A percentile compares a stretch with the other conserved stretches of the same genome.
phyloP scores from a whole-genome alignment of 2,888 invertebrate species.

The Emmelina monodactyla region DNA sequence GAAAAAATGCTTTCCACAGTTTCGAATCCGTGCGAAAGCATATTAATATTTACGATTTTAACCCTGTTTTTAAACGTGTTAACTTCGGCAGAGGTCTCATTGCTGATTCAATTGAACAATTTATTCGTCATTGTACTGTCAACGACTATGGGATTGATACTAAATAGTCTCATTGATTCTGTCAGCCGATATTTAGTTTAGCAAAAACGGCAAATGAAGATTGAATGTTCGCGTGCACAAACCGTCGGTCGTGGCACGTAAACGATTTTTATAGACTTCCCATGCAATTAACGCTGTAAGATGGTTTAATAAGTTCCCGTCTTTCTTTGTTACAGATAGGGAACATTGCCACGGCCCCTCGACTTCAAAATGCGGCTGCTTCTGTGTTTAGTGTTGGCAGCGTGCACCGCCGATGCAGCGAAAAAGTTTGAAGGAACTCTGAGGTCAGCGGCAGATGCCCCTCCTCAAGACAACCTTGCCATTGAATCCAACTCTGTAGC shows the following conservation, averaged over 20 bases:
- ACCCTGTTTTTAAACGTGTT: no score
- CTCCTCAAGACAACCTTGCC: conserved; percentile 55
- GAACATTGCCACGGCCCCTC: conserved; percentile 52
- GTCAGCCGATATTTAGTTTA: background rate
- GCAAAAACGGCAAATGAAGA: conserved; percentile 18
- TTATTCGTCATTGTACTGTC: conserved; percentile 1
- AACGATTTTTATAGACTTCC: conserved; percentile 28
- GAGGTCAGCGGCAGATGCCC: conserved; percentile 55
- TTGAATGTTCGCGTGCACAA: conserved; percentile 28
- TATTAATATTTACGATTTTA: no score
- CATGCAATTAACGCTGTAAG: conserved; percentile 35
- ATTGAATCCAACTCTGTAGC: conserved; percentile 53
- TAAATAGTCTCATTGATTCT: background rate
- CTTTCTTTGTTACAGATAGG: conserved; percentile 57
- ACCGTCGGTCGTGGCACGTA: conserved; percentile 24
- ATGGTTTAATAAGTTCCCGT: conserved; percentile 29
- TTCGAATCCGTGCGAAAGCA: no score
- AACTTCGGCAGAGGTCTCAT: no score
- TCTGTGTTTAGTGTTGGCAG: conserved; percentile 51
- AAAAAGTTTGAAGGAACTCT: conserved; percentile 57
- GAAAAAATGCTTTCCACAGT: no score
- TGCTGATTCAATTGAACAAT: no score
- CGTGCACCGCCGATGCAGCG: conserved; percentile 49
- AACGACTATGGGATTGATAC: conserved; percentile 20
- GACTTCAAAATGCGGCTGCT: conserved; percentile 52